These are phyloP conservation scores for Micrasema longulum DNA, from an alignment of 1,140 invertebrate species.

Conservation along the genomic window DNA sequence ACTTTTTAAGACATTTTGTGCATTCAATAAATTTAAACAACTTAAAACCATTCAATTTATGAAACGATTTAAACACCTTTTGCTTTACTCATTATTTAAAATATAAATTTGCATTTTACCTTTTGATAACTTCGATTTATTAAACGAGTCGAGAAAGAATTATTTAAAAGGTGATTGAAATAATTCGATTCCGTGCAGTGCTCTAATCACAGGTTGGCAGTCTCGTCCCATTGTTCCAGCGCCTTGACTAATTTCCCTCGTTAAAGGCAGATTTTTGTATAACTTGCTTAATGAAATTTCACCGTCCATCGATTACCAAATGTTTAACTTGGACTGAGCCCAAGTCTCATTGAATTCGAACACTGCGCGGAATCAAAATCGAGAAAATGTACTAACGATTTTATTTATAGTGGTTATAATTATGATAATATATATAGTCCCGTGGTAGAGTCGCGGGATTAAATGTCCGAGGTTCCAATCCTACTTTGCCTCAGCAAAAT, in stretches of 20 bases:
- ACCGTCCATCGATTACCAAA: constrained; percentile 53
- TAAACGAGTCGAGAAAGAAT: too few species aligned
- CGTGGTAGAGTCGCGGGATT: too few species aligned
- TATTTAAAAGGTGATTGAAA: constrained; percentile 5
- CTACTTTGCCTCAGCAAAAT: too few species aligned
- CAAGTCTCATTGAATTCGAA: constrained; percentile 38
- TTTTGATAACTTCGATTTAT: too few species aligned
- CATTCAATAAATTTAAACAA: too few species aligned
- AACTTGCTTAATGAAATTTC: constrained; percentile 53
- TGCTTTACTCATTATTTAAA: constrained; percentile 5
- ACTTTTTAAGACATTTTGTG: too few species aligned
- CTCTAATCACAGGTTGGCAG: constrained; percentile 5
- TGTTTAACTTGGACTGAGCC: constrained; percentile 51
- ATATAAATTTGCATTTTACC: too few species aligned
- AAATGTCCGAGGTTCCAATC: too few species aligned
- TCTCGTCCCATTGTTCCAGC: background rate
- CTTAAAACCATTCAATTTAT: constrained; percentile 3
- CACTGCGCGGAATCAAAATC: constrained; percentile 35
- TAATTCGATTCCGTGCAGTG: constrained; percentile 15
- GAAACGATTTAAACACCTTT: constrained; percentile 5
- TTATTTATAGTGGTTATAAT: too few species aligned
- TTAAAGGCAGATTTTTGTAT: constrained; percentile 55
- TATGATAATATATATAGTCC: too few species aligned
- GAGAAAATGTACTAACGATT: too few species aligned
- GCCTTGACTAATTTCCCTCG: constrained; percentile 51